Base-by-base conservation (phyloP, 2,797 vertebrate genomes). In the Karalla daura region DNA sequence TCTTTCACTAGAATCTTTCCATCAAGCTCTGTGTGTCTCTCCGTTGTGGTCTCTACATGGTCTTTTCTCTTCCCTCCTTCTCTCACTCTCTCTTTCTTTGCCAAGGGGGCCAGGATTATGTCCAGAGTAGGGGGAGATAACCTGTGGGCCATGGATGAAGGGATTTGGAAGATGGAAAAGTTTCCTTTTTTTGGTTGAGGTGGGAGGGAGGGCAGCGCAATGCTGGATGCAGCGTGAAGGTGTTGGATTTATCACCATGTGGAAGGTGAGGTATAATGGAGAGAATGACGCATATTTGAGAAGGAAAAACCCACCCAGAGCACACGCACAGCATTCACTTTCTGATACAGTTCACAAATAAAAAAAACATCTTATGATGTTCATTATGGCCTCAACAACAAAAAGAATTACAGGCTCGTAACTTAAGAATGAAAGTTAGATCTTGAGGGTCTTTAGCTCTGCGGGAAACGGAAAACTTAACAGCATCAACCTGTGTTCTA, bases 101-200 rank as follows among this genome's bases (percentile, higher is more conserved):
- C 63, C 60, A 61, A 54, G 83, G 47, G 56, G 76, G 66, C 74
- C 49, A 67, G 76, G 81, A 80, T 90, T 85, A 80, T 77, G 77
- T 83, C 60, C 78, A 53, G 68, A 78, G 76, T 76, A 67, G 53
- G 44, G 49, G 40, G 53, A 87, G 81, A 82, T 86, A 88, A 88
- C 79, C 83, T 84, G 81, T 63, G 61, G 80, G 74, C 76, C 68
- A 65, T 64, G 71, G 77, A 81, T 81, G 81, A 87, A 88, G 73
- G 79, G 80, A 88, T 81, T 83, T 64, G 40, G 50, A 64, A 60
- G 84, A 84, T 83, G 65, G 70, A 68, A 70, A 86, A 40, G 54
- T 73, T 65, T 56, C 65, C 58, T 61, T 49, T 73, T 39, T 65
- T 56, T 15, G 44, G 35, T 62, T 53, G 23, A 71, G 67, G 63